Conservation (phyloP, 2,888 invertebrate species). For the Ophioninae sp. region DNA sequence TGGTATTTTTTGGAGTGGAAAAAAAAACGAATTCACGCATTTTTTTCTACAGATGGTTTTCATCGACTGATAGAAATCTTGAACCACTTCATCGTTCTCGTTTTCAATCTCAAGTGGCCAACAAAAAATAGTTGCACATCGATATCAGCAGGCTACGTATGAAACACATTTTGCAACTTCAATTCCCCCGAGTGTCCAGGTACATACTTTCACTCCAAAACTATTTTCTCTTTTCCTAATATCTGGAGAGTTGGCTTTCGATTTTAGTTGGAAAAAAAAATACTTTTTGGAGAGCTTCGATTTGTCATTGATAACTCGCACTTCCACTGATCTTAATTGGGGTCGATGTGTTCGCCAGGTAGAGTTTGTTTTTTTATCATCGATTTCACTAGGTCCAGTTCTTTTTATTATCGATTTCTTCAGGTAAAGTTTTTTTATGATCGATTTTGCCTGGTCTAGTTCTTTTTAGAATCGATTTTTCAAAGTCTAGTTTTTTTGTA, state of each 20-base stretch:
- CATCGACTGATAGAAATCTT: constrained; percentile 10
- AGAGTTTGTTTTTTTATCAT: not conserved
- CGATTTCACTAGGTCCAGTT: not conserved
- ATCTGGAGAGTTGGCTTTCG: not conserved
- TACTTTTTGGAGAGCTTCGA: constrained; percentile 10
- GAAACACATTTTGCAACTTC: constrained; percentile 68
- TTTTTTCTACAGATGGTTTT: not conserved
- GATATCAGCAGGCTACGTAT: constrained; percentile 69
- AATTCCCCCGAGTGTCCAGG: not conserved
- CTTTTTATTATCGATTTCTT: too few species aligned
- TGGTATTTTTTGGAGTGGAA: too few species aligned
- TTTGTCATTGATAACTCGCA: not conserved
- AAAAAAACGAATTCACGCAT: too few species aligned
- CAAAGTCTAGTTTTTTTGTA: too few species aligned
- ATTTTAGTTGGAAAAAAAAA: not conserved
- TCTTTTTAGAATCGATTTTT: too few species aligned
- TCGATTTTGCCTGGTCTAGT: too few species aligned
- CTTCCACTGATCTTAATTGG: not conserved
- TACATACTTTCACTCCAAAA: not conserved
- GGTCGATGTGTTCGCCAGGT: not conserved
- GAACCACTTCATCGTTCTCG: constrained; percentile 10
- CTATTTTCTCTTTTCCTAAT: not conserved
- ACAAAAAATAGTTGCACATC: constrained; percentile 71
- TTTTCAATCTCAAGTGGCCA: constrained; percentile 23
- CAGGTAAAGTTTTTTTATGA: too few species aligned